phyloP scores from a whole-genome alignment of 2,113 vertebrate species.

The Cryptotis parvus region DNA sequence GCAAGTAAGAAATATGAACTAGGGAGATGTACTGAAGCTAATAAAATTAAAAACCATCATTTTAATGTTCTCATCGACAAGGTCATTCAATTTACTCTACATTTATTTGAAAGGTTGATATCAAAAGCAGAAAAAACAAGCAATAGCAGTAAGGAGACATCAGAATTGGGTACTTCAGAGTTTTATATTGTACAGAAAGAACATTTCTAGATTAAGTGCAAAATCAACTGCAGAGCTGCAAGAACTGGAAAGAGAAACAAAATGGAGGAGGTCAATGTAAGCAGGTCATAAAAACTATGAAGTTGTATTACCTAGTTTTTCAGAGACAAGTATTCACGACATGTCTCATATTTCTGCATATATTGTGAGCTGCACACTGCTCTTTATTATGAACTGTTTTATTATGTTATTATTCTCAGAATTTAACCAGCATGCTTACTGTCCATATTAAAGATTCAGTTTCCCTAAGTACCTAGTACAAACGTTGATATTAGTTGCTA shows the following conservation, averaged over 20 bases:
- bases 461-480: not conserved
- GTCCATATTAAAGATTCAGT: not conserved
- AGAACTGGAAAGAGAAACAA: not conserved
- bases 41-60: slow-evolving; percentile 65
- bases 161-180: not conserved
- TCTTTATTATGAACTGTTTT: not conserved
- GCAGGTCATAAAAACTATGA: not conserved
- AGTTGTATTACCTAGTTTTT: not conserved
- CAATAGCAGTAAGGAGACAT: not conserved
- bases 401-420: slow-evolving; percentile 16
- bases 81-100: slow-evolving; percentile 23
- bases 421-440: not conserved
- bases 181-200: slow-evolving; percentile 41
- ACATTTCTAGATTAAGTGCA: not conserved
- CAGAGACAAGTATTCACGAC: not conserved
- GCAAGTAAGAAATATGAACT: slow-evolving; percentile 39
- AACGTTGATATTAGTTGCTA: not conserved
- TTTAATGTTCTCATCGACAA: slow-evolving; percentile 67
- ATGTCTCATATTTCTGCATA: not conserved
- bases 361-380: not conserved
- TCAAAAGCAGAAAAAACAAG: not conserved
- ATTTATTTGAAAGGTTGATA: slow-evolving; percentile 27
- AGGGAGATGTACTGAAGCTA: slow-evolving; percentile 40
- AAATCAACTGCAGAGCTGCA: not conserved
- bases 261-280: not conserved